These are phyloP conservation scores for Eilema caniola DNA, from an alignment of 2,888 invertebrate genomes.

Conservation along the genomic window DNA sequence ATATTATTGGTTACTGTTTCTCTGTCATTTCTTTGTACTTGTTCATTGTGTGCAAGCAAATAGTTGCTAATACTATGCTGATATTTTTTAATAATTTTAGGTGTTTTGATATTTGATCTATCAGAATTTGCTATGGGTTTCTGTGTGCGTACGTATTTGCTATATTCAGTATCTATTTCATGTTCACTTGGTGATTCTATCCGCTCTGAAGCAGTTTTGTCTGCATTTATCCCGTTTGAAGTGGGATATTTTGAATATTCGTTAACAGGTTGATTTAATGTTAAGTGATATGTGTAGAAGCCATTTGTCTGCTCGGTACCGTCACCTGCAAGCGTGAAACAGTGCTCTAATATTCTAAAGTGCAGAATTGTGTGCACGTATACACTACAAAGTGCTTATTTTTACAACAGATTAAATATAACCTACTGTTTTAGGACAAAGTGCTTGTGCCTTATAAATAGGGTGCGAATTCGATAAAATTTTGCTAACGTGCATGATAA, in stretches of 20 bases:
- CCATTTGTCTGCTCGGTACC: constrained; percentile 50
- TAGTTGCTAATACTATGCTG: neutral
- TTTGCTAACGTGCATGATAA: neutral
- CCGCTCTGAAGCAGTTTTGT: neutral
- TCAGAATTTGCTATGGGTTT: constrained; percentile 2
- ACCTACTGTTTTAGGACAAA: neutral
- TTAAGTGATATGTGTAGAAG: constrained; percentile 60
- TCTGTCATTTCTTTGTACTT: constrained; percentile 21
- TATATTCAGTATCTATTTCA: constrained; percentile 1
- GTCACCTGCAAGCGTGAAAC: constrained; percentile 64
- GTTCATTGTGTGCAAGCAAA: constrained; percentile 19
- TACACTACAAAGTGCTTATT: constrained; percentile 9
- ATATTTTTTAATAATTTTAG: constrained; percentile 5
- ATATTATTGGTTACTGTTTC: neutral
- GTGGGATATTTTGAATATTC: constrained; percentile 32
- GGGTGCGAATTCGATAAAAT: neutral
- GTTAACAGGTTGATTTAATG: constrained; percentile 33
- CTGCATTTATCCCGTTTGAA: constrained; percentile 9
- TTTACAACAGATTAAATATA: neutral
- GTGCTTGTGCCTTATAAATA: neutral
- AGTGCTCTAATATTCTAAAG: constrained; percentile 34
- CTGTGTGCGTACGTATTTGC: constrained; percentile 16
- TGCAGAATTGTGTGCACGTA: constrained; percentile 22
- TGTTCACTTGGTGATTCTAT: neutral
- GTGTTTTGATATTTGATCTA: neutral